These are phyloP conservation scores for Centropus bengalensis DNA, from an alignment of 2,113 vertebrate genomes.

Conservation along the genomic window DNA sequence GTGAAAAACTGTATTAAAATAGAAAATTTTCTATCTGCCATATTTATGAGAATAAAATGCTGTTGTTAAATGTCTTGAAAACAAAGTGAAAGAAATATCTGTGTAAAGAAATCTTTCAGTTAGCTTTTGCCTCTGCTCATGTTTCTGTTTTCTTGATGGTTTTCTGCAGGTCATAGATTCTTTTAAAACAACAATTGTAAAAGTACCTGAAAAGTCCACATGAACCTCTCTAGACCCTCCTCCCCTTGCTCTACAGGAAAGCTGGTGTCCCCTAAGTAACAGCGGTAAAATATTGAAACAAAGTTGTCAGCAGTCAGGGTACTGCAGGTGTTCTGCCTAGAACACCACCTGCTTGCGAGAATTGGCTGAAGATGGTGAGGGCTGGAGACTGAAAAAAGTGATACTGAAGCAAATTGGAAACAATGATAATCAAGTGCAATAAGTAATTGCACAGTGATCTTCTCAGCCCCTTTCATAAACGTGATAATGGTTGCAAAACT, in stretches of 20 bases:
- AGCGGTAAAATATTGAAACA: background rate
- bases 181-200: background rate
- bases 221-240: background rate
- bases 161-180: background rate
- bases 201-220: background rate
- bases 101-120: background rate
- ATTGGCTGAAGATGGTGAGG: background rate
- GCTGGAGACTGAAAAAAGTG: background rate
- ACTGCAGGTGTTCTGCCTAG: background rate
- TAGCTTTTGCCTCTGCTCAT: background rate
- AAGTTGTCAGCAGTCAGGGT: background rate
- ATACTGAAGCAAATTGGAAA: background rate
- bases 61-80: background rate
- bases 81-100: background rate
- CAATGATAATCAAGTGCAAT: background rate
- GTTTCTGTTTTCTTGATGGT: background rate
- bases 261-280: background rate
- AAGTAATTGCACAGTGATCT: background rate
- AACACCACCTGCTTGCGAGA: background rate
- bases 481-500: background rate
- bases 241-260: background rate
- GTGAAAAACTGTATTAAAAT: background rate
- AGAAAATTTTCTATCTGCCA: background rate
- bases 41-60: background rate
- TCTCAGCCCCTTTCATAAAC: background rate